Percentiles rank a stretch among this genome's conserved stretches.
Evolutionary conservation across 2,888 invertebrate genomes (phyloP).

Genomic region (Epistrophe eligans): DNA sequence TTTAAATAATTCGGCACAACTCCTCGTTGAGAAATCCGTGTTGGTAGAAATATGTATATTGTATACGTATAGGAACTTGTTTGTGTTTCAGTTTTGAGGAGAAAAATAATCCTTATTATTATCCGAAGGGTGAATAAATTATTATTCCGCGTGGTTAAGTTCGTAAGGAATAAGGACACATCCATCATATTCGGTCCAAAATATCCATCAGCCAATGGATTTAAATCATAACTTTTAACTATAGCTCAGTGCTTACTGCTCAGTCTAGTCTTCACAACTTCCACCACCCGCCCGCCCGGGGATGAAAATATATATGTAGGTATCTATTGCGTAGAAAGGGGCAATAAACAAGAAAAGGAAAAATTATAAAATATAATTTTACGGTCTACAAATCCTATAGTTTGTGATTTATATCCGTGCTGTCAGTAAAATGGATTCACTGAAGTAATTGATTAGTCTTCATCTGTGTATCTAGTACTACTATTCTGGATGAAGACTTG

Average conservation of each 20-base stretch:
- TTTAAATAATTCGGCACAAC: slow-evolving; percentile 67
- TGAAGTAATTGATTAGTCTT: slow-evolving; percentile 64
- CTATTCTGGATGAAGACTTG: slow-evolving; percentile 58
- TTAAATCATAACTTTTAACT: slow-evolving; percentile 63
- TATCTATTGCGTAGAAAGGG: slow-evolving; percentile 45
- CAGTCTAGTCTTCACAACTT: not conserved
- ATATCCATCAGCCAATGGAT: slow-evolving; percentile 63
- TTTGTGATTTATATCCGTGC: slow-evolving; percentile 55
- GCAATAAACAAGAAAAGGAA: slow-evolving; percentile 26
- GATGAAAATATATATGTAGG: slow-evolving; percentile 33
- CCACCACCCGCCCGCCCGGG: not conserved
- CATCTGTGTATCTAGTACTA: slow-evolving; percentile 27
- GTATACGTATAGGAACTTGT: slow-evolving; percentile 26
- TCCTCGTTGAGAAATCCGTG: slow-evolving; percentile 34
- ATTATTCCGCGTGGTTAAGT: slow-evolving; percentile 45
- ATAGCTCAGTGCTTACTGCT: slow-evolving; percentile 3
- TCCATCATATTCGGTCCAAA: slow-evolving; percentile 65
- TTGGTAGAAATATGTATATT: not conserved
- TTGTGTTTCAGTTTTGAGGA: slow-evolving; percentile 53
- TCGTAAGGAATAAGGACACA: slow-evolving; percentile 32
- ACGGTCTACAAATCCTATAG: slow-evolving; percentile 46
- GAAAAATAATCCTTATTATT: slow-evolving; percentile 31
- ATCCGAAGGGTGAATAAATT: slow-evolving; percentile 75
- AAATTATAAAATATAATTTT: slow-evolving; percentile 48
- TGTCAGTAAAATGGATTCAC: slow-evolving; percentile 49